Evolutionary conservation across 2,113 vertebrate genomes (phyloP).

Genomic region (Aviceda subcristata): DNA sequence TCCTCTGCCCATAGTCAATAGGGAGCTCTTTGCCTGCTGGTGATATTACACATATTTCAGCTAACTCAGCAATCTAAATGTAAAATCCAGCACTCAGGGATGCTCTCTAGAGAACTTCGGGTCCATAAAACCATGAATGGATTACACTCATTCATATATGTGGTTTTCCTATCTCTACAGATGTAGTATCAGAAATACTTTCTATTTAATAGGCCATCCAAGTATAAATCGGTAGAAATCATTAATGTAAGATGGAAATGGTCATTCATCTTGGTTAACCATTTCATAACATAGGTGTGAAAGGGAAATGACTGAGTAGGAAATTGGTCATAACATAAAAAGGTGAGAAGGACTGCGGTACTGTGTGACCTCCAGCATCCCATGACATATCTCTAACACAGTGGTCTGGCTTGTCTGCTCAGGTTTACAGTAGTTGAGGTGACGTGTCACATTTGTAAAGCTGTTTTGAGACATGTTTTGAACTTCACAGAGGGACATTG

Average conservation of each 20-base stretch:
- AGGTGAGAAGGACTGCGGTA: background rate
- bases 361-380: background rate
- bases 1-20: background rate
- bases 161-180: constrained; percentile 33
- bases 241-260: background rate
- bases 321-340: background rate
- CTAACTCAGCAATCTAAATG: constrained; percentile 44
- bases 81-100: constrained; percentile 39
- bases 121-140: constrained; percentile 40
- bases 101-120: constrained; percentile 1
- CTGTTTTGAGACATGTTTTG: background rate
- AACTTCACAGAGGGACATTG: background rate
- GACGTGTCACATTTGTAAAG: background rate
- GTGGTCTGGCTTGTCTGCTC: background rate
- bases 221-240: background rate
- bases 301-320: background rate
- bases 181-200: constrained; percentile 1
- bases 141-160: background rate
- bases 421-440: background rate
- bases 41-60: constrained; percentile 16
- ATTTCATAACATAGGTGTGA: background rate
- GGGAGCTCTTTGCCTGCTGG: constrained; percentile 2
- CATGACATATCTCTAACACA: background rate
- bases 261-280: background rate
- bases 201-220: constrained; percentile 6